Evolutionary conservation across 2,888 invertebrate genomes (phyloP).

Genomic region (Apodemia zela): DNA sequence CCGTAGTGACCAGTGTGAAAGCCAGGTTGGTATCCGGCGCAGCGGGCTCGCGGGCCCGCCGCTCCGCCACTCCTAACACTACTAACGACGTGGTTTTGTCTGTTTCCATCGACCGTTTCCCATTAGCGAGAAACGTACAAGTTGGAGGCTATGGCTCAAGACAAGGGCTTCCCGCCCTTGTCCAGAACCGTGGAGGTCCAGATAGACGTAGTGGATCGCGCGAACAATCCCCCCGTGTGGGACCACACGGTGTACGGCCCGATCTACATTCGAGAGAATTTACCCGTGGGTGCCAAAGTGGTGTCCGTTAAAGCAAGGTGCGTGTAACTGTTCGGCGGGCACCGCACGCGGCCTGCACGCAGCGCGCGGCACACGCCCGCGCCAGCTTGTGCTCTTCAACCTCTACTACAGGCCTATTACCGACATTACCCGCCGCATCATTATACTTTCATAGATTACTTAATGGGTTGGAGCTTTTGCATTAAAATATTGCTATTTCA

Average conservation of each 20-base stretch:
- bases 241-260: constrained; percentile 98
- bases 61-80: constrained; percentile 78
- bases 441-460: neutral
- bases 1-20: constrained; percentile 98
- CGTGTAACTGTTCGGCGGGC: constrained; percentile 83
- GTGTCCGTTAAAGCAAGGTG: constrained; percentile 99
- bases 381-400: constrained; percentile 24
- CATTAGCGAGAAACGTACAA: constrained; percentile 97
- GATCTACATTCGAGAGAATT: constrained; percentile 98
- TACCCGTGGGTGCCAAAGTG: constrained; percentile 98
- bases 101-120: constrained; percentile 83
- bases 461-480: neutral
- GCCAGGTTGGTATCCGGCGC: constrained; percentile 94
- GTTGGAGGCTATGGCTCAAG: constrained; percentile 98
- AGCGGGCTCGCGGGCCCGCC: constrained; percentile 74
- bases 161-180: constrained; percentile 97
- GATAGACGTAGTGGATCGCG: constrained; percentile 98
- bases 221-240: constrained; percentile 98
- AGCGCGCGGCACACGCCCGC: constrained; percentile 37
- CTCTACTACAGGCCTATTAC: constrained; percentile 19
- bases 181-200: constrained; percentile 98
- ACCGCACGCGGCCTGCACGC: constrained; percentile 83
- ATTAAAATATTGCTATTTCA: neutral
- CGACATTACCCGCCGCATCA: neutral
- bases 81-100: constrained; percentile 85